phyloP scores from a whole-genome alignment of 2,113 vertebrate genomes.

The Lophochroa leadbeateri region DNA sequence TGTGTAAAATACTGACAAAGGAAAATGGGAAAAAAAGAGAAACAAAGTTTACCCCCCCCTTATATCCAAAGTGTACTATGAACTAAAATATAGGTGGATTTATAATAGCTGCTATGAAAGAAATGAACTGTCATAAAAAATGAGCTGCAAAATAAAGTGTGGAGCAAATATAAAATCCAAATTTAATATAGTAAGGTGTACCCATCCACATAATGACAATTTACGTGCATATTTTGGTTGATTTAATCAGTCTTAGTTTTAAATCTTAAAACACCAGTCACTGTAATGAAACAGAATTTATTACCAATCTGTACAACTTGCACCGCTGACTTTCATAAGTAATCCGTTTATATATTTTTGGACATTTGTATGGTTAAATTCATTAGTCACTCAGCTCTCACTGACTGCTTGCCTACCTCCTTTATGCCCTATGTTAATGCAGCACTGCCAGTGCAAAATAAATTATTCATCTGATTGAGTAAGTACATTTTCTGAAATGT shows the following conservation, averaged over 20 bases:
- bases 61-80: background rate
- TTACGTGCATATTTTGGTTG: slow-evolving; percentile 19
- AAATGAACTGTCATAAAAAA: background rate
- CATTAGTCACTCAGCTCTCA: background rate
- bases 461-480: slow-evolving; percentile 38
- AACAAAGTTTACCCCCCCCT: background rate
- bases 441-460: background rate
- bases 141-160: background rate
- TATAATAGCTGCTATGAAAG: background rate
- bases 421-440: background rate
- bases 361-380: slow-evolving; percentile 2
- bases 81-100: slow-evolving; percentile 7
- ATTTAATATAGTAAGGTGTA: slow-evolving; percentile 39
- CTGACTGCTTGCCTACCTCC: background rate
- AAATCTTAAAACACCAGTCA: background rate
- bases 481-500: background rate
- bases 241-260: slow-evolving; percentile 13
- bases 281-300: slow-evolving; percentile 41
- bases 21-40: background rate
- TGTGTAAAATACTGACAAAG: slow-evolving; percentile 55
- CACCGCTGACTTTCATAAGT: background rate
- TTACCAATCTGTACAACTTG: background rate
- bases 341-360: background rate
- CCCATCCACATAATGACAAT: slow-evolving; percentile 31
- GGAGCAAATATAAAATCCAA: slow-evolving; percentile 40